Evolutionary conservation across 2,113 vertebrate species (phyloP).

Genomic region (Scolopax mira): DNA sequence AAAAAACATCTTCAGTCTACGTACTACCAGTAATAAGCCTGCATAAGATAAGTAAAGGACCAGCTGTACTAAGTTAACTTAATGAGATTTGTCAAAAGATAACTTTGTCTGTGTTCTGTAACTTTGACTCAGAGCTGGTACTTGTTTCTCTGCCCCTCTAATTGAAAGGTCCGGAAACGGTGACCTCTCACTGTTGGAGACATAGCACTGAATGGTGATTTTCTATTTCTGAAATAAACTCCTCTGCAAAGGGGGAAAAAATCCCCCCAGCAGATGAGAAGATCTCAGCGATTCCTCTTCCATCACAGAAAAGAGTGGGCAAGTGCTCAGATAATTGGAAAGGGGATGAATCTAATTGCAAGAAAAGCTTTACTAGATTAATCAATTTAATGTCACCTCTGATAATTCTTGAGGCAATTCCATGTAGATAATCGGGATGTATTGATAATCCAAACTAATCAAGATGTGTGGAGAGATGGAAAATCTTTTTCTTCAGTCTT

Average conservation of each 20-base stretch:
- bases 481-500: background rate
- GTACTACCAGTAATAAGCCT: background rate
- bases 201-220: background rate
- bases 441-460: slow-evolving; percentile 59
- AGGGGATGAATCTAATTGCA: slow-evolving; percentile 46
- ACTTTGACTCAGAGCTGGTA: background rate
- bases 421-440: slow-evolving; percentile 50
- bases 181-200: slow-evolving; percentile 22
- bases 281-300: background rate
- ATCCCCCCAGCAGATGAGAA: background rate
- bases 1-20: background rate
- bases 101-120: background rate
- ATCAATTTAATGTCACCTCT: slow-evolving; percentile 63
- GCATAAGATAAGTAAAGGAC: background rate
- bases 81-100: background rate
- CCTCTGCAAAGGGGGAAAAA: background rate
- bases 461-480: slow-evolving; percentile 12
- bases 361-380: slow-evolving; percentile 60
- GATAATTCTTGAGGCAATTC: slow-evolving; percentile 53
- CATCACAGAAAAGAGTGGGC: background rate
- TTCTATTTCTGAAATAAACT: background rate
- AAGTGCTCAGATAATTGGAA: slow-evolving; percentile 22
- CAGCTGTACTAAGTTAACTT: background rate
- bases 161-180: background rate
- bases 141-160: background rate